Percentiles rank a stretch among this genome's conserved stretches.
These are phyloP conservation scores for Scotopteryx bipunctaria DNA, from an alignment of 2,888 invertebrate species.

Conservation along the genomic window DNA sequence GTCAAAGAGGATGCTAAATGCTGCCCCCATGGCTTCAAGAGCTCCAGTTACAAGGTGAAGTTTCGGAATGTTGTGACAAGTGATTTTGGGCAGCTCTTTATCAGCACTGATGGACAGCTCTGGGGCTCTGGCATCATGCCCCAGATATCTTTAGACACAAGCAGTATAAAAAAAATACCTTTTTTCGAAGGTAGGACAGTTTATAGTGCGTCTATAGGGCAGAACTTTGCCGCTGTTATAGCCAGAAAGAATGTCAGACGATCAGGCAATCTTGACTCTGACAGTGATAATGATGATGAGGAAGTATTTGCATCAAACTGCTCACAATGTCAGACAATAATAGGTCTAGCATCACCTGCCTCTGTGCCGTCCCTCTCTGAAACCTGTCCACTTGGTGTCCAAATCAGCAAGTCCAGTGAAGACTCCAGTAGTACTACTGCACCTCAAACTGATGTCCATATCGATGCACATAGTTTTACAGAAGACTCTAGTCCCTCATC, in stretches of 20 bases:
- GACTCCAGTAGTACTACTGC: constrained; percentile 85
- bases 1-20: constrained; percentile 85
- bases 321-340: constrained; percentile 85
- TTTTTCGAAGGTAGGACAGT: constrained; percentile 88
- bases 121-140: constrained; percentile 88
- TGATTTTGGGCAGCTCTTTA: constrained; percentile 85
- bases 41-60: constrained; percentile 84
- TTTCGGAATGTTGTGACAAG: constrained; percentile 85
- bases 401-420: constrained; percentile 84
- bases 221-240: constrained; percentile 89
- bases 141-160: constrained; percentile 84
- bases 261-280: constrained; percentile 82
- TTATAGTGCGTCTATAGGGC: constrained; percentile 88
- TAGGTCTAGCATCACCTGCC: constrained; percentile 82
- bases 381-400: constrained; percentile 85
- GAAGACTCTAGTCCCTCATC: constrained; percentile 84
- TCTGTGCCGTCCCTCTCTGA: constrained; percentile 85
- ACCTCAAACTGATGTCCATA: constrained; percentile 81
- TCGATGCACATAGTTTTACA: constrained; percentile 79
- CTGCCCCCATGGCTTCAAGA: constrained; percentile 86
- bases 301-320: constrained; percentile 87
- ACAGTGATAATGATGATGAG: constrained; percentile 84
- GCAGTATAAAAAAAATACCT: constrained; percentile 84
- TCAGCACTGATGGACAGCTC: constrained; percentile 86
- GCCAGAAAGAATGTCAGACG: constrained; percentile 84